A percentile compares a stretch with the other conserved stretches of the same genome.
Evolutionary conservation across 2,888 invertebrate species (phyloP).

Genomic region (Dendrolimus houi): DNA sequence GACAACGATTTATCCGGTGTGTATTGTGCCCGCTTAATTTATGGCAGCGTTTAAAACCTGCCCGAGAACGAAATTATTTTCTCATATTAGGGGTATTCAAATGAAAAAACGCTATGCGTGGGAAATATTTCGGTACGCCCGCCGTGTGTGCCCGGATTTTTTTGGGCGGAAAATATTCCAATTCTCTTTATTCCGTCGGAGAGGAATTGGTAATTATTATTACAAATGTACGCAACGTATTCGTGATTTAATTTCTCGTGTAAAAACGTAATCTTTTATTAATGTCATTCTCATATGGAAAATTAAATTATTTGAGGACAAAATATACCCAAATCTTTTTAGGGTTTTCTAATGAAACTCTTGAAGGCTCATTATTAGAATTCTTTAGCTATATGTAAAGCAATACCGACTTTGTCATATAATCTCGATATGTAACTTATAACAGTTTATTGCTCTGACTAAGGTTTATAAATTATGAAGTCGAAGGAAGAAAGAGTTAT

Average conservation of each 20-base stretch:
- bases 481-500: too few species aligned
- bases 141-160: slow-evolving; percentile 1
- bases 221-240: slow-evolving; percentile 1
- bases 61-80: slow-evolving; percentile 44
- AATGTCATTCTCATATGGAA: too few species aligned
- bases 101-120: slow-evolving; percentile 27
- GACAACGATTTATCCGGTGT: slow-evolving; percentile 72
- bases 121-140: slow-evolving; percentile 1
- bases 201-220: background rate
- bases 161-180: slow-evolving; percentile 1
- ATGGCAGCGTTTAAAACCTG: slow-evolving; percentile 54
- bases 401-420: too few species aligned
- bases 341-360: too few species aligned
- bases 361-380: too few species aligned
- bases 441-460: too few species aligned
- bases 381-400: too few species aligned
- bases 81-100: slow-evolving; percentile 29
- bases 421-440: too few species aligned
- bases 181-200: slow-evolving; percentile 1
- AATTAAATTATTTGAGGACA: too few species aligned
- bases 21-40: slow-evolving; percentile 69
- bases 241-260: background rate
- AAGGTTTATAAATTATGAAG: too few species aligned
- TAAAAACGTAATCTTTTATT: too few species aligned
- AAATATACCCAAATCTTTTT: too few species aligned